These are phyloP conservation scores for Chesias legatella DNA, from an alignment of 2,888 invertebrate species.

Conservation along the genomic window DNA sequence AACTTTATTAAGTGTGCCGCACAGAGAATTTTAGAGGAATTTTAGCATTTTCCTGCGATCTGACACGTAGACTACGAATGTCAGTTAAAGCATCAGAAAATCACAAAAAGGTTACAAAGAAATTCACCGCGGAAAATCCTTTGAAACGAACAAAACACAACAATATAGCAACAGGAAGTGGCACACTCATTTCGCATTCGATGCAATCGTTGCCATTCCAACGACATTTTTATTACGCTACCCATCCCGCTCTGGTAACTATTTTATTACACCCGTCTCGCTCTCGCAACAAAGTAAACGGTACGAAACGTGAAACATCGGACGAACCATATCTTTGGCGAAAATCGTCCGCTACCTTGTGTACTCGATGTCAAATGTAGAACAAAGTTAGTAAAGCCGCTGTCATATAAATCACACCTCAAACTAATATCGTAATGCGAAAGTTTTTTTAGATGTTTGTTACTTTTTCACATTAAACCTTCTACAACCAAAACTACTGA, in stretches of 20 bases:
- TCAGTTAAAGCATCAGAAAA: background rate
- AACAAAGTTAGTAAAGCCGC: too few relatives aligned
- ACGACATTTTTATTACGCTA: constrained; percentile 48
- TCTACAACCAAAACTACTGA: too few relatives aligned
- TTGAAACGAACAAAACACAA: constrained; percentile 13
- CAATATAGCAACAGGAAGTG: constrained; percentile 17
- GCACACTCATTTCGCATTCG: constrained; percentile 25
- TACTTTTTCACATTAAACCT: too few relatives aligned
- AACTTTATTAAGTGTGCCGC: too few relatives aligned
- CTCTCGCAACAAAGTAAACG: constrained; percentile 18
- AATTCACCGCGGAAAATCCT: background rate
- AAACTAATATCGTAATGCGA: too few relatives aligned
- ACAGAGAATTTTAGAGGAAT: too few relatives aligned
- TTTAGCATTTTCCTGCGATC: too few relatives aligned
- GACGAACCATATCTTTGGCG: constrained; percentile 23
- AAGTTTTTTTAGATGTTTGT: too few relatives aligned
- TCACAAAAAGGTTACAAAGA: background rate
- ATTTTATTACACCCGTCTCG: constrained; percentile 5
- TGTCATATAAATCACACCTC: too few relatives aligned
- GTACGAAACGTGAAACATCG: constrained; percentile 19
- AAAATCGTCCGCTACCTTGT: constrained; percentile 11
- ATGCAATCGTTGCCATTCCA: constrained; percentile 21
- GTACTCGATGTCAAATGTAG: background rate
- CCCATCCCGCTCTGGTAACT: constrained; percentile 9
- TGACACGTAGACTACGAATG: background rate